Percentiles rank a stretch among this genome's conserved stretches.
Conservation (phyloP, 2,113 vertebrate species). For the Cinclus mexicanus region DNA sequence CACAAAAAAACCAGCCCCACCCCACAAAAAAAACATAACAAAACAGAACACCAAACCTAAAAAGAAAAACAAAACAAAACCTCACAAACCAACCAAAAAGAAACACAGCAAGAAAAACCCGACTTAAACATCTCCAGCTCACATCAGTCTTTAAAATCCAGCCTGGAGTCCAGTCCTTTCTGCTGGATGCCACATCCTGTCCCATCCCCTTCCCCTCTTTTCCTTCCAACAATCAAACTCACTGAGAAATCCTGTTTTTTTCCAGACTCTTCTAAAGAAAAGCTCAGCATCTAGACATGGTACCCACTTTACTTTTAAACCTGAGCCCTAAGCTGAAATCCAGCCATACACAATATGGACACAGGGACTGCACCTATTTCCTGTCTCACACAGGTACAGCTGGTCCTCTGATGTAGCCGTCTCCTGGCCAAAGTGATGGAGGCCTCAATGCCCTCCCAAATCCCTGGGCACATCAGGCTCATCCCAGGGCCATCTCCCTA, state of each 20-base stretch:
- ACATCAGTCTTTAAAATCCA: neutral
- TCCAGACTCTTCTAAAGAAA: neutral
- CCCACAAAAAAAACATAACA: neutral
- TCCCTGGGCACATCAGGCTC: neutral
- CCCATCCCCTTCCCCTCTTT: neutral
- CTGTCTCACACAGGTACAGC: neutral
- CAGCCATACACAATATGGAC: accelerated
- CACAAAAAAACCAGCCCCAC: neutral
- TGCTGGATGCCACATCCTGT: neutral
- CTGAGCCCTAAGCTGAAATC: neutral
- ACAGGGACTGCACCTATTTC: no score
- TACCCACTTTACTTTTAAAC: neutral
- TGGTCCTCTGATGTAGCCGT: neutral
- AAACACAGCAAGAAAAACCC: neutral
- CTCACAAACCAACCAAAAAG: neutral
- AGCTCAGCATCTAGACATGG: neutral
- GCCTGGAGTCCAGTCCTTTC: neutral
- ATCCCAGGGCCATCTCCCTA: neutral
- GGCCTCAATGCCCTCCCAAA: neutral
- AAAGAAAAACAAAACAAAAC: neutral
- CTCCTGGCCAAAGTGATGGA: neutral
- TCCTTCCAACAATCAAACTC: neutral
- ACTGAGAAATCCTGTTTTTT: neutral
- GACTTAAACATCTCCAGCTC: neutral
- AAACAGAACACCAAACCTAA: neutral